Conservation (phyloP, 2,888 invertebrate genomes). For the Dynastes hyllus region DNA sequence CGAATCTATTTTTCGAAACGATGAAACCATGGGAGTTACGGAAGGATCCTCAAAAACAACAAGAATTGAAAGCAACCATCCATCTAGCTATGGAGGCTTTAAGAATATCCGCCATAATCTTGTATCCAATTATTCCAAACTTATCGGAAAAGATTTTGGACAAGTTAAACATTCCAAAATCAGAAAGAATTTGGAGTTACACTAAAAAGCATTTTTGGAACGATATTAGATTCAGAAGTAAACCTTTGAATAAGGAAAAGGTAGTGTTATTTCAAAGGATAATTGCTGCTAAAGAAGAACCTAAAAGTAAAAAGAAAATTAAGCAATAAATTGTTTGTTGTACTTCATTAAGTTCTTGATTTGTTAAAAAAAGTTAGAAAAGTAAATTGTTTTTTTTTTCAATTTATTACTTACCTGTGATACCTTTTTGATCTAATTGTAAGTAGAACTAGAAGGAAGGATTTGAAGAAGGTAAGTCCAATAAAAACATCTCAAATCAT, state of each 20-base stretch:
- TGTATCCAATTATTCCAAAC: slow-evolving; percentile 91
- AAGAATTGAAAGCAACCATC: slow-evolving; percentile 80
- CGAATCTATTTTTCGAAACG: slow-evolving; percentile 91
- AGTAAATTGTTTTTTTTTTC: background rate
- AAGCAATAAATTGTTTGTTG: slow-evolving; percentile 29
- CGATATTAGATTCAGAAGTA: slow-evolving; percentile 57
- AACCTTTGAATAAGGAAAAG: slow-evolving; percentile 59
- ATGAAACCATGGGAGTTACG: slow-evolving; percentile 92
- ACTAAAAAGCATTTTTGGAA: slow-evolving; percentile 66
- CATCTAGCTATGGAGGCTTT: slow-evolving; percentile 90
- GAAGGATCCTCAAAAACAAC: slow-evolving; percentile 73
- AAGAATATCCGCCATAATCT: slow-evolving; percentile 84
- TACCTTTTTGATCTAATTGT: too few relatives aligned
- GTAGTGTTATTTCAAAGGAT: slow-evolving; percentile 66
- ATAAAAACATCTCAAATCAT: background rate
- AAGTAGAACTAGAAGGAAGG: too few relatives aligned
- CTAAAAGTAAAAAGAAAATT: slow-evolving; percentile 48
- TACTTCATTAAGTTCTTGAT: background rate
- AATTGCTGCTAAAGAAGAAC: slow-evolving; percentile 58
- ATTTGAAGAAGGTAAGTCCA: too few relatives aligned
- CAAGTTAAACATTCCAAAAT: slow-evolving; percentile 74
- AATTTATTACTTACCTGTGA: background rate
- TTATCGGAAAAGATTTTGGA: slow-evolving; percentile 80
- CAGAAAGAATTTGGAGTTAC: slow-evolving; percentile 73
- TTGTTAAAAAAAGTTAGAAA: background rate